phyloP scores from a whole-genome alignment of 2,113 vertebrate genomes.

The Ageneiosus marmoratus region DNA sequence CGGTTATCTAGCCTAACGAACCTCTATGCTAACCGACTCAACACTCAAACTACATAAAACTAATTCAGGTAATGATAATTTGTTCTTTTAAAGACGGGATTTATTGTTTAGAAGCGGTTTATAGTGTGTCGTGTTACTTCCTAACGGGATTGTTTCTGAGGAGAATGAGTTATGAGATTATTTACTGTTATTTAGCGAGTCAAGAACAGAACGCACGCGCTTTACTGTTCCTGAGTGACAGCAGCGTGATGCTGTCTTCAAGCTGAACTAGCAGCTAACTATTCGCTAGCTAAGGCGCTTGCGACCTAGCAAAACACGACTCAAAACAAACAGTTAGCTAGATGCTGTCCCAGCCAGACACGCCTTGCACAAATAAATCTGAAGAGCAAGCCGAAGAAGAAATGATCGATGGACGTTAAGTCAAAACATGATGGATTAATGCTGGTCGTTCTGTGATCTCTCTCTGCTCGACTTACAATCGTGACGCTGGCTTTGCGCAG shows the following conservation, averaged over 20 bases:
- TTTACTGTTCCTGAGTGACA: neutral
- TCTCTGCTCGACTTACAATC: constrained; percentile 72
- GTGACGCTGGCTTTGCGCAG: constrained; percentile 85
- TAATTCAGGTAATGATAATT: neutral
- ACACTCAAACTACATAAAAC: neutral
- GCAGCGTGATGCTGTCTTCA: neutral
- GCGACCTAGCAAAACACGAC: constrained; percentile 10
- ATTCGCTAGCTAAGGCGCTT: neutral
- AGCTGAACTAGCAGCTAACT: neutral
- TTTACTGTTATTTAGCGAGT: neutral
- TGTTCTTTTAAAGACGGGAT: too few relatives aligned
- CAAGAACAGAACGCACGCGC: too few relatives aligned
- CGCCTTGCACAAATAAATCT: neutral
- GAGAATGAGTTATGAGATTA: too few relatives aligned
- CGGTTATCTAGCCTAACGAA: neutral
- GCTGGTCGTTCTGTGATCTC: too few relatives aligned
- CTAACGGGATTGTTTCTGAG: neutral
- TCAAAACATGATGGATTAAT: too few relatives aligned
- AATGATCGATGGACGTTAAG: neutral
- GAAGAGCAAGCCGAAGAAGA: neutral
- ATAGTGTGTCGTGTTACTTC: neutral
- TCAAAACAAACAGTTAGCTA: neutral
- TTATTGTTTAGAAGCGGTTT: neutral
- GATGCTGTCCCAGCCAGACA: neutral
- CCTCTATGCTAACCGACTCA: neutral